phyloP scores from a whole-genome alignment of 2,113 vertebrate genomes.

The Collichthys lucidus region DNA sequence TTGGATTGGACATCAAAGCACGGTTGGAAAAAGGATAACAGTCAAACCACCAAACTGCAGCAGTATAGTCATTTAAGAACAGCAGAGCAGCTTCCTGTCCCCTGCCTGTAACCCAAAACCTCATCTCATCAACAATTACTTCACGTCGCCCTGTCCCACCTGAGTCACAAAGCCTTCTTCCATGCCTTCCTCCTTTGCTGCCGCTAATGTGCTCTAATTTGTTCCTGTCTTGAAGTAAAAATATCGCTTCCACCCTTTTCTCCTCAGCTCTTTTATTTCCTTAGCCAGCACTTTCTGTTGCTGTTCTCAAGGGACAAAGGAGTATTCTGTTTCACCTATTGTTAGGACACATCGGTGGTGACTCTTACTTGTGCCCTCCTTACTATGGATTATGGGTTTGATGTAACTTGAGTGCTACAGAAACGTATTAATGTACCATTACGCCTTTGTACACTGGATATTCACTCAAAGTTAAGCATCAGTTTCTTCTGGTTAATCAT shows the following conservation, averaged over 20 bases:
- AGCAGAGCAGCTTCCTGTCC: neutral
- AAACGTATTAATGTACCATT: neutral
- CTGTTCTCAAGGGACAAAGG: slow-evolving; percentile 1
- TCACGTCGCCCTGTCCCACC: neutral
- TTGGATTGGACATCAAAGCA: neutral
- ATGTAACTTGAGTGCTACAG: neutral
- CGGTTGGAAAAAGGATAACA: no score
- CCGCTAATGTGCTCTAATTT: slow-evolving; percentile 27
- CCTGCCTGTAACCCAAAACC: slow-evolving; percentile 7
- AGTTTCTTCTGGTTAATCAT: neutral
- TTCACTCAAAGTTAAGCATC: neutral
- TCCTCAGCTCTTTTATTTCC: slow-evolving; percentile 17
- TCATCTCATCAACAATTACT: slow-evolving; percentile 3
- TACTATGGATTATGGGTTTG: neutral
- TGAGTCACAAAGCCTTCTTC: neutral
- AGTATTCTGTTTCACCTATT: slow-evolving; percentile 9
- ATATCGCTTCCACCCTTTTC: slow-evolving; percentile 7
- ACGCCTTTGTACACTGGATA: neutral
- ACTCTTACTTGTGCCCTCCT: neutral
- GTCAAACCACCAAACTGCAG: neutral
- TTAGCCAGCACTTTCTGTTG: slow-evolving; percentile 21
- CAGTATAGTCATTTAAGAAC: neutral
- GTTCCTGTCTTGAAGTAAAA: slow-evolving; percentile 31
- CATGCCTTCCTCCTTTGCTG: neutral
- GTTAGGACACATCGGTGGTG: neutral